Evolutionary conservation across 1,140 invertebrate genomes (phyloP).

Genomic region (Tribolium castaneum): DNA sequence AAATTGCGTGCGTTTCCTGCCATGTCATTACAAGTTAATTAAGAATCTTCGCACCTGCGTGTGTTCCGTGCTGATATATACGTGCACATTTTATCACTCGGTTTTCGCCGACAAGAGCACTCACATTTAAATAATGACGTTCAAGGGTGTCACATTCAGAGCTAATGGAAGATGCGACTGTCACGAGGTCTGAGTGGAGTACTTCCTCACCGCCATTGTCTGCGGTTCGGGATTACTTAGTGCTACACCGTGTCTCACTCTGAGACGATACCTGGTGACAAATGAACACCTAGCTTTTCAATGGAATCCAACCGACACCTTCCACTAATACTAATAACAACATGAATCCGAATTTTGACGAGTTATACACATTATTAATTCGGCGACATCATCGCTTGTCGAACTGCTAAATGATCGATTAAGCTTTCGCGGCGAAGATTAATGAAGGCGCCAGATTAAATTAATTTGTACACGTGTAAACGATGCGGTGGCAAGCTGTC

Average conservation of each 20-base stretch:
- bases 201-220: slow-evolving; percentile 49
- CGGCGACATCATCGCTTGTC: slow-evolving; percentile 2
- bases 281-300: slow-evolving; percentile 50
- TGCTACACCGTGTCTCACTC: slow-evolving; percentile 47
- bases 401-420: slow-evolving; percentile 35
- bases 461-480: neutral
- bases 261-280: slow-evolving; percentile 44
- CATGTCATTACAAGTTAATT: slow-evolving; percentile 27
- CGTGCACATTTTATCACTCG: slow-evolving; percentile 25
- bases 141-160: slow-evolving; percentile 49
- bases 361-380: slow-evolving; percentile 1
- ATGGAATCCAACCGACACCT: slow-evolving; percentile 36
- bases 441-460: neutral
- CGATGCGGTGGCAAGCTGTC: slow-evolving; percentile 17
- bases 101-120: slow-evolving; percentile 34
- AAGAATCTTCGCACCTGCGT: neutral
- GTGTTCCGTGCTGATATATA: neutral
- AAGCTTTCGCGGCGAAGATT: neutral
- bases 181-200: slow-evolving; percentile 49
- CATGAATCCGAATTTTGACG: neutral
- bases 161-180: slow-evolving; percentile 52
- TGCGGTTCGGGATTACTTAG: slow-evolving; percentile 47
- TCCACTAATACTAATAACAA: slow-evolving; percentile 26
- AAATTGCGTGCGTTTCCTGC: neutral
- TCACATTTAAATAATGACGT: slow-evolving; percentile 52